These are phyloP conservation scores for Prenolepis imparis DNA, from an alignment of 2,888 invertebrate genomes.

Conservation along the genomic window DNA sequence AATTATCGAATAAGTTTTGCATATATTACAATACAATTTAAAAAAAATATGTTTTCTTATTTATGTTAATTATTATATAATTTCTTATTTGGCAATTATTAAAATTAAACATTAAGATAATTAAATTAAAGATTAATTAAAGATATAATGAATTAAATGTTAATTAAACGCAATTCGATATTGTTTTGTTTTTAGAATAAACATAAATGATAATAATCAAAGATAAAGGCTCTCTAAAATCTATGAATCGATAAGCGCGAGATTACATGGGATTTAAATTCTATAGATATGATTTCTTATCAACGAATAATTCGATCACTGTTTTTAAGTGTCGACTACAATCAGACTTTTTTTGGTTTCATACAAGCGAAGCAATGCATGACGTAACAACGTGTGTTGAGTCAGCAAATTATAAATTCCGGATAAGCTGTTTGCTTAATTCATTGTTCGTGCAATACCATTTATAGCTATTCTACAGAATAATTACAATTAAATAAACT, in stretches of 20 bases:
- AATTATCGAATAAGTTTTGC: conserved; percentile 20
- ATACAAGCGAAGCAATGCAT: background rate
- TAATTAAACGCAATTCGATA: background rate
- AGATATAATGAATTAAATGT: conserved; percentile 1
- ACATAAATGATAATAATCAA: background rate
- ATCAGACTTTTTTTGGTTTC: conserved; percentile 12
- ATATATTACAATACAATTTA: background rate
- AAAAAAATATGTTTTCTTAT: conserved; percentile 1
- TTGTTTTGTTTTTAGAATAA: background rate
- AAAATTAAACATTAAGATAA: background rate
- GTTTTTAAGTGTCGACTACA: background rate
- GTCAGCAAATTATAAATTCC: conserved; percentile 33
- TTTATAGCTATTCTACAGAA: background rate
- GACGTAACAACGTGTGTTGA: conserved; percentile 6
- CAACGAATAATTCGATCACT: background rate
- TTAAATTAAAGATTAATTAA: conserved; percentile 1
- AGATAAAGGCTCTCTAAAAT: background rate
- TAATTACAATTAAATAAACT: background rate
- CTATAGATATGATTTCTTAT: conserved; percentile 16
- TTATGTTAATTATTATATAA: background rate
- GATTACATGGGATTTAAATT: conserved; percentile 2
- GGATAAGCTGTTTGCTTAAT: background rate
- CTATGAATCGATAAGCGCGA: conserved; percentile 16
- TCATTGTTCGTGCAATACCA: background rate
- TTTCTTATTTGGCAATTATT: conserved; percentile 6